Base-by-base conservation (phyloP, 1,140 invertebrate species). In the Aphis craccivora region DNA sequence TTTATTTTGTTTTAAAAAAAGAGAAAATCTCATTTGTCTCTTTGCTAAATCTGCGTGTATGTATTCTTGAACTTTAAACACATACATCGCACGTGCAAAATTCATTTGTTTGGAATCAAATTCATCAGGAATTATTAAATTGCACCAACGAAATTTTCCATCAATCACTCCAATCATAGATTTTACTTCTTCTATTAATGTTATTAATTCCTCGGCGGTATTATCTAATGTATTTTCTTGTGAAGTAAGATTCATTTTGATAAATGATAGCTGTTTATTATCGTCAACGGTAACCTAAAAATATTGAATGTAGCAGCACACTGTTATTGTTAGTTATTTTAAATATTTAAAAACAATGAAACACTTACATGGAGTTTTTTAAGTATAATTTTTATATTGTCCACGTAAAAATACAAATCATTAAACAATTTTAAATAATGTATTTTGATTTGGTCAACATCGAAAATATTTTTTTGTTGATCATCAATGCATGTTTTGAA, bases 271-370 rank as follows among this genome's bases (percentile, higher is more conserved):
- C 23, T 48, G 45, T 51, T 88, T 88, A 51, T 20, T 51, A 88
- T 88, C n/a, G 7, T 51, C 86, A 55, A 55, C 20, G 55, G 87
- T 23, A 89, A 89, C 51, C 87, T 89, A 89, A 53, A 51, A 88
- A 88, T 35, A 9, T 22, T 1, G 51, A 51, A 22, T 18, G 8
- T 20, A 22, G 51, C 35, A 88, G 37, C 3, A 40, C 37, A 40
- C 37, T 40, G 37, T 40, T 9, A 88, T 14, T 83, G 3, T 23
- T 25, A 40, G 23, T 43, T 25, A 40, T 40, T 25, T 84, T 25
- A 84, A 43, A 84, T 43, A 7, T 40, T 40, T 23, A 37, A 84
- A 43, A 53, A 9, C 7, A 51, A 37, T 40, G 2, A 53, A 53
- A 25, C 48, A 53, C 87, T 53, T 55, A 89, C 87, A 25, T 89